These are phyloP conservation scores for Apteryx mantelli DNA, from an alignment of 2,113 vertebrate species.

Conservation along the genomic window DNA sequence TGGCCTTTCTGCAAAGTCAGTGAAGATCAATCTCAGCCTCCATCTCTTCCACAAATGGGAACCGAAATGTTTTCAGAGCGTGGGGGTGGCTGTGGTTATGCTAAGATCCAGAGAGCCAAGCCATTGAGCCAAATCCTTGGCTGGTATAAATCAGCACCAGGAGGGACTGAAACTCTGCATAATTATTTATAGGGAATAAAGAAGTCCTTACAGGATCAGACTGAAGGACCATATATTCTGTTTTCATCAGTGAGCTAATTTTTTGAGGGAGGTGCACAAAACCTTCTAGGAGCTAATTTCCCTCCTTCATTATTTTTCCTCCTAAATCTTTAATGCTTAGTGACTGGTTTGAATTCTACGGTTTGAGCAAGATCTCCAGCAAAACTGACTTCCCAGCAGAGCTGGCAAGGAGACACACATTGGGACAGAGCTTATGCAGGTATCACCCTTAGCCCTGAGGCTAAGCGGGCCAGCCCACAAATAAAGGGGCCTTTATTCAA, in stretches of 20 bases:
- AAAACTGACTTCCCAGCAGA: not conserved
- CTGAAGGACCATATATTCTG: not conserved
- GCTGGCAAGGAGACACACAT: not conserved
- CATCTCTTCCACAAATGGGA: constrained; percentile 22
- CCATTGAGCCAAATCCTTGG: constrained; percentile 18
- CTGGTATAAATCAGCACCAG: not conserved
- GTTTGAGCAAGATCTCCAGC: not conserved
- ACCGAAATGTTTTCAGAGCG: constrained; percentile 14
- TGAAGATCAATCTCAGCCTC: constrained; percentile 20
- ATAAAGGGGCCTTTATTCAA: not conserved
- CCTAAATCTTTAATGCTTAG: not conserved
- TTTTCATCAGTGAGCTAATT: constrained; percentile 24
- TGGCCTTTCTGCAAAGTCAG: constrained; percentile 39
- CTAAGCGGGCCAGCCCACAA: not conserved
- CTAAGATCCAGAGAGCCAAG: constrained; percentile 23
- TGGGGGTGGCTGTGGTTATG: not conserved
- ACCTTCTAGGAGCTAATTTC: not conserved
- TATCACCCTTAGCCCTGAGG: not conserved
- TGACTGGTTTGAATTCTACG: not conserved
- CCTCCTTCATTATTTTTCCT: not conserved
- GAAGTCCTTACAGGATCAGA: constrained; percentile 7
- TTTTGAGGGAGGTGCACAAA: not conserved
- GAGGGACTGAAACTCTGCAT: not conserved
- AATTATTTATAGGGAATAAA: constrained; percentile 35
- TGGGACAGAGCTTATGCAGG: not conserved